Conservation (phyloP, 2,888 invertebrate genomes). For the Thumatha senex region DNA sequence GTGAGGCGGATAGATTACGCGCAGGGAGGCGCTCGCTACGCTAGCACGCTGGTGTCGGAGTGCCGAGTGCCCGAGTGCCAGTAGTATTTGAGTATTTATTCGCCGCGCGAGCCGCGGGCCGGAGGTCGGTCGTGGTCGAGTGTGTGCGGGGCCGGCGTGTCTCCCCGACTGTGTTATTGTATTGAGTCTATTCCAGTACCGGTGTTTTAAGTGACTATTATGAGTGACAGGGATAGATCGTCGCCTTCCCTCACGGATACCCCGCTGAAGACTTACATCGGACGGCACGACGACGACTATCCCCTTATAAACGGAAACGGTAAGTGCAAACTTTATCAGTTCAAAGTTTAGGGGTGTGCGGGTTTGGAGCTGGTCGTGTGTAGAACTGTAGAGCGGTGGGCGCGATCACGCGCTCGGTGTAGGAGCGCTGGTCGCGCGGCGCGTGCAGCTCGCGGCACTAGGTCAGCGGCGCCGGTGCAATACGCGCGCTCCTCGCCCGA, state of each 20-base stretch:
- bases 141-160: conserved; percentile 74
- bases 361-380: not conserved
- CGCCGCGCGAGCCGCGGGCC: conserved; percentile 82
- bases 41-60: conserved; percentile 26
- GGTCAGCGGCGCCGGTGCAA: conserved; percentile 40
- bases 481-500: conserved; percentile 14
- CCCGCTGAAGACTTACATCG: conserved; percentile 93
- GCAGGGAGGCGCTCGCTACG: conserved; percentile 30
- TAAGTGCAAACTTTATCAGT: conserved; percentile 58
- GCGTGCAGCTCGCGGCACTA: conserved; percentile 29
- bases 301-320: conserved; percentile 91
- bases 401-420: conserved; percentile 6
- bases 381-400: not conserved
- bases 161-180: conserved; percentile 68
- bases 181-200: conserved; percentile 56
- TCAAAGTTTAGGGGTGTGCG: conserved; percentile 7
- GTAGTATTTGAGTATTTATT: conserved; percentile 63
- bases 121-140: conserved; percentile 78
- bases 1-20: conserved; percentile 44
- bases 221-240: conserved; percentile 95
- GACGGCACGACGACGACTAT: conserved; percentile 92
- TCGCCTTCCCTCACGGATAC: conserved; percentile 95
- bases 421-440: conserved; percentile 33
- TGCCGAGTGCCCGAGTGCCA: not conserved
- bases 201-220: conserved; percentile 85